Percentiles rank a stretch among this genome's conserved stretches.
phyloP scores from a whole-genome alignment of 2,113 vertebrate genomes.

The Channa argus region DNA sequence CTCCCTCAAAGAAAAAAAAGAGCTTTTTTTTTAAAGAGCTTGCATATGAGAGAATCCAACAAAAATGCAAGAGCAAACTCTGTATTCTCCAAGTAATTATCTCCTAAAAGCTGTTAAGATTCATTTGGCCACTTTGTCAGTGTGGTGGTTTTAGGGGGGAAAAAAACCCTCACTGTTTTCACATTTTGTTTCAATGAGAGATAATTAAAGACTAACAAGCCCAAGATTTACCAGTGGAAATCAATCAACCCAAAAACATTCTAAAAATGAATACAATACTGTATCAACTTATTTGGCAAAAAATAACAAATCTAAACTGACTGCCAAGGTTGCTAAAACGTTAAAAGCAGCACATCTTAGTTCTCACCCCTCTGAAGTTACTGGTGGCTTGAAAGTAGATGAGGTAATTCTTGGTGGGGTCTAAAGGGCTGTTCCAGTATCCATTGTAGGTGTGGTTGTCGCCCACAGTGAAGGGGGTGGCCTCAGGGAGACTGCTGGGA shows the following conservation, averaged over 20 bases:
- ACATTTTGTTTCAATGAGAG: slow-evolving; percentile 6
- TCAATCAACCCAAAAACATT: slow-evolving; percentile 7
- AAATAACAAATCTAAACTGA: slow-evolving; percentile 50
- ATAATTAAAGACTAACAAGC: slow-evolving; percentile 16
- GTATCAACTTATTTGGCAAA: neutral
- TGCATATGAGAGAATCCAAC: slow-evolving; percentile 21
- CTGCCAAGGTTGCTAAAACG: slow-evolving; percentile 39
- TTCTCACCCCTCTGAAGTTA: slow-evolving; percentile 91
- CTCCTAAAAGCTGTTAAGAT: slow-evolving; percentile 12
- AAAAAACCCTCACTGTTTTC: neutral
- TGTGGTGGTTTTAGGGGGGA: neutral
- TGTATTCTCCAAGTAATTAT: slow-evolving; percentile 23
- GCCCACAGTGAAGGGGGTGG: slow-evolving; percentile 94
- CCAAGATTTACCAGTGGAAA: slow-evolving; percentile 8
- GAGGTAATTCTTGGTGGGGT: slow-evolving; percentile 93
- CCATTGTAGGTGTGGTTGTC: slow-evolving; percentile 97
- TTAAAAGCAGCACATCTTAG: slow-evolving; percentile 3
- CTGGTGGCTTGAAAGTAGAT: slow-evolving; percentile 96
- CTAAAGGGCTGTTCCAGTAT: slow-evolving; percentile 95
- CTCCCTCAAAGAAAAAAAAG: slow-evolving; percentile 9
- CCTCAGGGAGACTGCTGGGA: slow-evolving; percentile 90
- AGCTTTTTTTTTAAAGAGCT: slow-evolving; percentile 11
- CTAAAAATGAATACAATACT: slow-evolving; percentile 3
- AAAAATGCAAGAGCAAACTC: neutral
- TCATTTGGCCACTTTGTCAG: neutral